Percentiles rank a stretch among this genome's conserved stretches.
phyloP scores from a whole-genome alignment of 2,113 vertebrate genomes.

The Urocitellus parryii region DNA sequence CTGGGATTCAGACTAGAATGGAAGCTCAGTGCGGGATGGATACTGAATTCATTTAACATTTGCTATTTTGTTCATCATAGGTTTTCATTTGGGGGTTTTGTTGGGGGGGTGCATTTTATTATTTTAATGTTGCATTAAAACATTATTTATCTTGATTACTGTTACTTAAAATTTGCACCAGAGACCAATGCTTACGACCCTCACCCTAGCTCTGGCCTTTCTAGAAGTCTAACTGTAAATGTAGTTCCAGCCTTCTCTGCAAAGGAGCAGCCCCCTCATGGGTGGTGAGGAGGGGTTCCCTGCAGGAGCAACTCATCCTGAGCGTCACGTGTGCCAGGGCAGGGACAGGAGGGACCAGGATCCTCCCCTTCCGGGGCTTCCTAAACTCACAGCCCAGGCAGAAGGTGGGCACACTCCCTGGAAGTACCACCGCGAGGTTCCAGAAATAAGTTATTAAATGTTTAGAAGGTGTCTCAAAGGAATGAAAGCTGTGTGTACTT shows the following conservation, averaged over 20 bases:
- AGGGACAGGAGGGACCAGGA: no score
- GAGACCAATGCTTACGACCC: no score
- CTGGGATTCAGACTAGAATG: neutral
- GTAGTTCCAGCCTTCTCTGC: neutral
- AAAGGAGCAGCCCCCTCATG: no score
- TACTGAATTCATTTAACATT: accelerated
- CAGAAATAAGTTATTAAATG: neutral
- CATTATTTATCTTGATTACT: neutral
- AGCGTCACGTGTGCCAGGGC: accelerated
- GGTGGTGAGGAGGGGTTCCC: no score
- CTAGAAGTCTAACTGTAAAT: neutral
- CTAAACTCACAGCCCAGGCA: neutral
- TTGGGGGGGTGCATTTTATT: neutral
- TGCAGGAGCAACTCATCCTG: accelerated
- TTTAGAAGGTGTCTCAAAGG: neutral
- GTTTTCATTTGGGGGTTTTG: neutral
- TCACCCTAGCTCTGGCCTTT: neutral
- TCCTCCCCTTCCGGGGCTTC: neutral
- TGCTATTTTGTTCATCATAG: neutral
- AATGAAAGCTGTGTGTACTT: neutral
- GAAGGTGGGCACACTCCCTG: neutral
- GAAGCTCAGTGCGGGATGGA: neutral
- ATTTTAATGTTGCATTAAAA: neutral
- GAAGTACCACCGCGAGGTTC: neutral
- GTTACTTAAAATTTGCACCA: neutral